Base-by-base conservation (phyloP, 2,888 invertebrate species). In the Abscondita cerata region DNA sequence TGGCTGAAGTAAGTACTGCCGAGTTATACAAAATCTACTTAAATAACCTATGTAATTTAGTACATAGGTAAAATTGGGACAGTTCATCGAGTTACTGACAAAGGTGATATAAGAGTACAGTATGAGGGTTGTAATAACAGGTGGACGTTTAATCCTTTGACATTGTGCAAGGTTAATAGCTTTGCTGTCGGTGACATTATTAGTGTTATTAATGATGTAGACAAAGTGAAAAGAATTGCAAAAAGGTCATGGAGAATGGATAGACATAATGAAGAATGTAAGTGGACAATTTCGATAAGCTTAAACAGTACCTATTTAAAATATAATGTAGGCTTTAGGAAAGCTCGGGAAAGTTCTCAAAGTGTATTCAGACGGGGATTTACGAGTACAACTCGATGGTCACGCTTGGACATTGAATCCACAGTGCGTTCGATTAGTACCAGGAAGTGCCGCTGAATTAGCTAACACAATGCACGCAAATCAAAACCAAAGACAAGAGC, bases 211-310 rank as follows among this genome's bases (percentile, higher is more conserved):
- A 87, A 85, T 64, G 91, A 93, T 76, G 82, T 86, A 16, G 83
- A 84, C 19, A 85, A 85, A 71, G 90, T 93, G n/a, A 89, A 25
- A 89, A 73, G 89, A 90, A 70, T 81, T 90, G 69, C 94, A 94
- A 78, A 88, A 88, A 72, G 91, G 91, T 1, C 94, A 94, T 75
- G 95, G 94, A 0, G 94, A 94, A 80, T 94, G 93, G 93, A 90
- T 91, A 59, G 92, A 93, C 68, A 85, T 88, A 18, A 93, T 94
- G 93, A 88, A 86, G 81, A 85, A 85, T 77, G 92, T 92, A 82
- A 83, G 82, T 33, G 9, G 9, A 38, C 3, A 5, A 38, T 38
- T 2, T 38, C 75, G 54, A 36, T n/a, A 47, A 5, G 16, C 13
- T 48, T 48, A 20, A n/a, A n/a, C n/a, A n/a, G n/a, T 48, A 1